Evolutionary conservation across 1,140 invertebrate genomes (phyloP).

Genomic region (Grapholita molesta): DNA sequence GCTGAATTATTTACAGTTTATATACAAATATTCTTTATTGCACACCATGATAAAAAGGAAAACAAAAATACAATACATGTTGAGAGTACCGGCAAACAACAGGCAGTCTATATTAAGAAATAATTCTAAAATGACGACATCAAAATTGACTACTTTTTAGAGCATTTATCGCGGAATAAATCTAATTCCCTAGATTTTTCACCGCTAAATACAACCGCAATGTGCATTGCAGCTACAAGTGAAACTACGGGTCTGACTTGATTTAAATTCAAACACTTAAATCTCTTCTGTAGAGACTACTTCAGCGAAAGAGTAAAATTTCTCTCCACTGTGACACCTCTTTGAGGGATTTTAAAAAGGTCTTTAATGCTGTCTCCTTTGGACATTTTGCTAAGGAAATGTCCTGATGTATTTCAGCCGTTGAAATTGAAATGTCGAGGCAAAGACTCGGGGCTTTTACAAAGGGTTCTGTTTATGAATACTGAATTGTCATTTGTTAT

Average conservation of each 20-base stretch:
- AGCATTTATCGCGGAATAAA: not conserved
- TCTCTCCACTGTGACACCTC: slow-evolving; percentile 1
- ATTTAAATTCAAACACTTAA: slow-evolving; percentile 14
- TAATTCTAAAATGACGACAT: not conserved
- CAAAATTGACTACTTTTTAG: not conserved
- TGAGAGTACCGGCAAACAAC: no score
- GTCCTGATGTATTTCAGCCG: slow-evolving; percentile 8
- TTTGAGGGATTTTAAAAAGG: slow-evolving; percentile 15
- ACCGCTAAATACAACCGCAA: not conserved
- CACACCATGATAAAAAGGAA: no score
- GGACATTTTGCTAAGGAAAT: slow-evolving; percentile 13
- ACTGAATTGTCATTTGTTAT: not conserved
- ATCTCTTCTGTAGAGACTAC: not conserved
- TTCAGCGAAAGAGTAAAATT: slow-evolving; percentile 1
- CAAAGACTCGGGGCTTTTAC: not conserved
- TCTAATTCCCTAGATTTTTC: not conserved
- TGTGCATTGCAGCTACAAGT: not conserved
- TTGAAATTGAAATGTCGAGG: slow-evolving; percentile 2
- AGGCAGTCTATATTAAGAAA: no score
- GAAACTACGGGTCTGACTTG: not conserved
- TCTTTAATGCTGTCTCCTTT: not conserved
- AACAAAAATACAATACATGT: no score
- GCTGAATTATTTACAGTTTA: no score
- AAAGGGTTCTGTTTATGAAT: slow-evolving; percentile 7
- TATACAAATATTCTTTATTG: no score